These are phyloP conservation scores for Siniperca undulata DNA, from an alignment of 2,797 vertebrate species.

Conservation along the genomic window DNA sequence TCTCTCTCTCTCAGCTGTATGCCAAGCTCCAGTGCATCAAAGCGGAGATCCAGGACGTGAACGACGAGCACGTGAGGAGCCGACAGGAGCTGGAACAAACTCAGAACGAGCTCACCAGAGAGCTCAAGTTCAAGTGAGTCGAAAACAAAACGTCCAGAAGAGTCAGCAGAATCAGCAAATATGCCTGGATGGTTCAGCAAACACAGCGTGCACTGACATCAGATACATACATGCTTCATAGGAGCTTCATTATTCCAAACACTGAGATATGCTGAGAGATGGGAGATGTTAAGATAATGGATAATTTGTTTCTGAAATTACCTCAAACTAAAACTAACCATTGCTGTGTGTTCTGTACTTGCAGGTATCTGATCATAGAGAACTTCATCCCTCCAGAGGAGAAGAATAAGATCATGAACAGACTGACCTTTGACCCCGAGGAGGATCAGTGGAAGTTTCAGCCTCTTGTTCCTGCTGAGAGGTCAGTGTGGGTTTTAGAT, in stretches of 20 bases:
- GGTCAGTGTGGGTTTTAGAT: conserved; percentile 77
- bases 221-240: neutral
- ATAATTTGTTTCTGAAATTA: neutral
- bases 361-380: conserved; percentile 96
- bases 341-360: neutral
- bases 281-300: neutral
- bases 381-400: conserved; percentile 98
- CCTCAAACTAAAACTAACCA: neutral
- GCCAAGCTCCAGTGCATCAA: conserved; percentile 87
- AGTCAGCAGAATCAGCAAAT: conserved; percentile 6
- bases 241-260: neutral
- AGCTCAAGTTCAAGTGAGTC: conserved; percentile 88
- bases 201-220: neutral
- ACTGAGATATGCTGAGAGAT: neutral
- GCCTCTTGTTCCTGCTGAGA: conserved; percentile 90
- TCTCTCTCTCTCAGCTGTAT: conserved; percentile 75
- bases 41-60: conserved; percentile 86
- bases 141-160: neutral
- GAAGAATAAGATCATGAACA: conserved; percentile 98
- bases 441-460: conserved; percentile 98
- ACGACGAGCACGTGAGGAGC: conserved; percentile 86
- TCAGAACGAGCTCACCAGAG: conserved; percentile 87
- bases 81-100: conserved; percentile 87
- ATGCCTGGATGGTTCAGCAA: neutral
- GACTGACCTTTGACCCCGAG: conserved; percentile 92